Percentiles rank a stretch among this genome's conserved stretches.
These are phyloP conservation scores for Campoletis sonorensis DNA, from an alignment of 1,140 invertebrate species.

Conservation along the genomic window DNA sequence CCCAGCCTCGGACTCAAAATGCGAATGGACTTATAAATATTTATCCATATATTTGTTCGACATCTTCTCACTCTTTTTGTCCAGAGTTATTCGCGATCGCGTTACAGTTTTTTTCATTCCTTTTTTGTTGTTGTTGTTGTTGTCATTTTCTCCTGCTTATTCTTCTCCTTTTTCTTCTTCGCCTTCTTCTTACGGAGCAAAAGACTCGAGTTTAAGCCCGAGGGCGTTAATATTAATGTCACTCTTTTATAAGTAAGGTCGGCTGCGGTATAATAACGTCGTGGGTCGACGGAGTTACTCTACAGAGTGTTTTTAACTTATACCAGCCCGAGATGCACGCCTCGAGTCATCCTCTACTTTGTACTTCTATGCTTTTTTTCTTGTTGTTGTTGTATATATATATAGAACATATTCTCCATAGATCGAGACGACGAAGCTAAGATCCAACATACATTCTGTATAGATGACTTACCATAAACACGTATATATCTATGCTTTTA, in stretches of 20 bases:
- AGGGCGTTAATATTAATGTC: constrained; percentile 70
- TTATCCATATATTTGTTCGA: background rate
- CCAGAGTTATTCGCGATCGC: constrained; percentile 31
- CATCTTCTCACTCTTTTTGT: background rate
- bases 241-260: constrained; percentile 53
- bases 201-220: constrained; percentile 13
- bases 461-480: background rate
- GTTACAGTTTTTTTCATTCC: constrained; percentile 6
- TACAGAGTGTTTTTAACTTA: constrained; percentile 25
- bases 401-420: background rate
- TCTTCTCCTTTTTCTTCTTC: too few species aligned
- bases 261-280: constrained; percentile 67
- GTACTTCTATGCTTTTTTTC: background rate
- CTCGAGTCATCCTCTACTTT: constrained; percentile 40
- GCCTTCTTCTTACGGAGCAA: constrained; percentile 5
- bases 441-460: background rate
- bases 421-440: background rate
- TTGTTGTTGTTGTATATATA: background rate
- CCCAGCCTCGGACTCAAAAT: background rate
- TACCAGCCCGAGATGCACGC: constrained; percentile 45
- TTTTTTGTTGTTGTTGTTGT: background rate
- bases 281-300: constrained; percentile 51
- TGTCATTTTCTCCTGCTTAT: background rate
- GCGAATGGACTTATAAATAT: too few species aligned
- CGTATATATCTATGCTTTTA: background rate